phyloP scores from a whole-genome alignment of 1,140 invertebrate genomes.

The Aphaenogaster floridana region DNA sequence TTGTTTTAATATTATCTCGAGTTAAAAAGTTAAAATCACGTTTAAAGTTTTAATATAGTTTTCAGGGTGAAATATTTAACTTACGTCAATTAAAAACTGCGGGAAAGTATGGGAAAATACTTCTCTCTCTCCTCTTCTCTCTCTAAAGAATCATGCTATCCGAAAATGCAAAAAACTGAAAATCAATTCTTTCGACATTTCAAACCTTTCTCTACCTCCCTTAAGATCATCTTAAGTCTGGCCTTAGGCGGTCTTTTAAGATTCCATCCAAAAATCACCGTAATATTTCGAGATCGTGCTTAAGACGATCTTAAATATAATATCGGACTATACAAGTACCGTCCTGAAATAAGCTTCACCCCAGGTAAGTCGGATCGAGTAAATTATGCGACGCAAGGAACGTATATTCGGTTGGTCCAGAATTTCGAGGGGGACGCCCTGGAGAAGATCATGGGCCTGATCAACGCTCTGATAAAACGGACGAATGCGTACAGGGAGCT shows the following conservation, averaged over 20 bases:
- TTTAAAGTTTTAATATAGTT: too few relatives aligned
- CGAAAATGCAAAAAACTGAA: too few relatives aligned
- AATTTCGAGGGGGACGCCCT: constrained; percentile 79
- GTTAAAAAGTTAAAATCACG: too few relatives aligned
- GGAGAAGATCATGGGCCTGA: constrained; percentile 81
- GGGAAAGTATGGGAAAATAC: too few relatives aligned
- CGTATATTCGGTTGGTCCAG: constrained; percentile 32
- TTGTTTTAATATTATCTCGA: too few relatives aligned
- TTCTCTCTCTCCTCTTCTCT: too few relatives aligned
- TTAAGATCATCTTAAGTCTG: background rate
- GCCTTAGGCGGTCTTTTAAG: background rate
- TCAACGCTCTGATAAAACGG: constrained; percentile 80
- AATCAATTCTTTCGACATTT: too few relatives aligned
- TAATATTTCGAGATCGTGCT: background rate
- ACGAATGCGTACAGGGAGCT: constrained; percentile 81
- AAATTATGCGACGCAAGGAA: background rate
- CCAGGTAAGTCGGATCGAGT: background rate
- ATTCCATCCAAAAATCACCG: background rate
- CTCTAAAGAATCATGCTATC: too few relatives aligned
- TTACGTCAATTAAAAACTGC: too few relatives aligned
- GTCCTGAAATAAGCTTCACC: background rate
- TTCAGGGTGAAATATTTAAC: too few relatives aligned
- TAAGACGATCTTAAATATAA: background rate
- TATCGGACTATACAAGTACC: background rate
- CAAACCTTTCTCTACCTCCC: too few relatives aligned